These are phyloP conservation scores for Paracanthobrama guichenoti DNA, from an alignment of 2,113 vertebrate species.

Conservation along the genomic window DNA sequence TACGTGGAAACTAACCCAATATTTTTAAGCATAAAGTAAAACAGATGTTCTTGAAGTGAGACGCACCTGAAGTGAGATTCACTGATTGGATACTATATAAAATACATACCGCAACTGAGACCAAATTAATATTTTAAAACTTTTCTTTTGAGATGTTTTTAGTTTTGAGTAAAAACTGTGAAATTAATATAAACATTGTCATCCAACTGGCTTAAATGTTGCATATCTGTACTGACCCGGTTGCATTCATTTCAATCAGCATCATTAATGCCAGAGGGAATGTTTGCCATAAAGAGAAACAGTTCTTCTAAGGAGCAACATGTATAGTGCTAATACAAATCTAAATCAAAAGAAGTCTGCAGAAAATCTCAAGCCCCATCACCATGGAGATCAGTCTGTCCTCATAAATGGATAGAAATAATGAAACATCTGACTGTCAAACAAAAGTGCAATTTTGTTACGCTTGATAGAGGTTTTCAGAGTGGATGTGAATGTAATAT, in stretches of 20 bases:
- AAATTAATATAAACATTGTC: background rate
- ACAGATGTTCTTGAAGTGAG: background rate
- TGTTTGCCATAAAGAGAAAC: background rate
- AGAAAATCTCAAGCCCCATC: background rate
- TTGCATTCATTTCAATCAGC: background rate
- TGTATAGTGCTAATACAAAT: background rate
- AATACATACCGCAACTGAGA: background rate
- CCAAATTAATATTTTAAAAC: too few relatives aligned
- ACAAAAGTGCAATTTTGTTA: slow-evolving; percentile 29
- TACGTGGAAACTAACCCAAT: background rate
- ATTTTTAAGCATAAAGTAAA: background rate
- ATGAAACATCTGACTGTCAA: slow-evolving; percentile 18
- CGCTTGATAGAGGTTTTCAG: background rate
- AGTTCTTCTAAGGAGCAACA: background rate
- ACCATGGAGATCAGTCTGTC: background rate
- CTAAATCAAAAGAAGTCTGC: slow-evolving; percentile 5
- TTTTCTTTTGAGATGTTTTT: background rate
- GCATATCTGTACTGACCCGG: background rate
- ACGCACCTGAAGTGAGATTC: background rate
- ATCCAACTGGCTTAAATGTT: background rate
- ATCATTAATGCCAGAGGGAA: background rate
- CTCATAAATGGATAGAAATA: slow-evolving; percentile 17
- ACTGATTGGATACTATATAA: background rate
- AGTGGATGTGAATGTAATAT: background rate
- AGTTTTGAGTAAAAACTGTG: background rate